These are phyloP conservation scores for Mareca strepera DNA, from an alignment of 2,797 vertebrate genomes.

Conservation along the genomic window DNA sequence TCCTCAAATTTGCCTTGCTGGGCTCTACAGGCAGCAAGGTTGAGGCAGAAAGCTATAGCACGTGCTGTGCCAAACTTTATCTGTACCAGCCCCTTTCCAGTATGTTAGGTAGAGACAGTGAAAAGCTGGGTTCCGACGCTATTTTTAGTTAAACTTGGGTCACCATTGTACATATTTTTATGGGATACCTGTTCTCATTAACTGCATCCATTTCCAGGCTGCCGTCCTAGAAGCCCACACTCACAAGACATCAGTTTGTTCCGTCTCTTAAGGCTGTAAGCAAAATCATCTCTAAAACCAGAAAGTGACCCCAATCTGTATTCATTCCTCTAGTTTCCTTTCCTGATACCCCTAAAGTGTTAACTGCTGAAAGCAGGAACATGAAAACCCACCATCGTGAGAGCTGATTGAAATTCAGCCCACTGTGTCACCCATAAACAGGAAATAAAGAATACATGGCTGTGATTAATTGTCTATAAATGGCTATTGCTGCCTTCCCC, in stretches of 20 bases:
- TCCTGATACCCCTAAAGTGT: background rate
- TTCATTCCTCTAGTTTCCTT: background rate
- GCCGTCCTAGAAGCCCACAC: background rate
- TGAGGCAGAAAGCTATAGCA: background rate
- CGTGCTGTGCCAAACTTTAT: background rate
- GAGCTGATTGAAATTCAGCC: conserved; percentile 70
- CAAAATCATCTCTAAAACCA: background rate
- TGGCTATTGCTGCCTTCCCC: conserved; percentile 16
- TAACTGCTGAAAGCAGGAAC: conserved; percentile 54
- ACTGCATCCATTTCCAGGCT: background rate
- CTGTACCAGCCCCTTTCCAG: background rate
- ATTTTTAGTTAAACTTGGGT: background rate
- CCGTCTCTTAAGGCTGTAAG: background rate
- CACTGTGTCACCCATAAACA: conserved; percentile 56
- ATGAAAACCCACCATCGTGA: background rate
- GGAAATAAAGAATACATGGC: conserved; percentile 65
- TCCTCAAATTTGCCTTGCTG: background rate
- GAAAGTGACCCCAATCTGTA: background rate
- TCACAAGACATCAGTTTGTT: background rate
- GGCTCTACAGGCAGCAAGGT: background rate
- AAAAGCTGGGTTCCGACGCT: background rate
- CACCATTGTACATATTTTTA: background rate
- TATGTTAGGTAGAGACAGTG: background rate
- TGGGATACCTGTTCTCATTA: background rate
- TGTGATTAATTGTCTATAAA: conserved; percentile 64